Conservation (phyloP, 2,888 invertebrate species). For the Archaeoteleia sp. region DNA sequence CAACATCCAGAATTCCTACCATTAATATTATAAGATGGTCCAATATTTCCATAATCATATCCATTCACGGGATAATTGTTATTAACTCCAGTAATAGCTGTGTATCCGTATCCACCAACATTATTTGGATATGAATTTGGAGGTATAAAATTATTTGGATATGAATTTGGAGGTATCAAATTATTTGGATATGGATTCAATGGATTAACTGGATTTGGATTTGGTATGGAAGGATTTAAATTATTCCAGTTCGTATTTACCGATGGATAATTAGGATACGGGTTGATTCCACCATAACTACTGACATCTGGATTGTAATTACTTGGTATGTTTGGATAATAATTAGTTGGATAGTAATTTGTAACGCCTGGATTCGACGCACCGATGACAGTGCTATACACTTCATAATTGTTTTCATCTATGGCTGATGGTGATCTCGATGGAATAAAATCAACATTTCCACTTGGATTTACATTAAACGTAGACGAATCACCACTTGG, state of each 20-base stretch:
- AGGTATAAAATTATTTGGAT: slow-evolving; percentile 4
- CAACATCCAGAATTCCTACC: slow-evolving; percentile 59
- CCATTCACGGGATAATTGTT: too few species aligned
- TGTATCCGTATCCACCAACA: slow-evolving; percentile 13
- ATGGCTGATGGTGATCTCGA: too few species aligned
- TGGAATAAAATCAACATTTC: slow-evolving; percentile 10
- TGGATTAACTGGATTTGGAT: not conserved
- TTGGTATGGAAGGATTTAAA: not conserved
- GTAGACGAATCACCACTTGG: too few species aligned
- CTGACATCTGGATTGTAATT: slow-evolving; percentile 21
- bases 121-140: slow-evolving; percentile 15
- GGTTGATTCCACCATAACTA: too few species aligned
- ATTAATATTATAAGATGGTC: too few species aligned
- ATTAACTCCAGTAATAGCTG: slow-evolving; percentile 11
- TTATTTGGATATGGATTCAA: not conserved
- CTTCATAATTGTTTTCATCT: slow-evolving; percentile 15
- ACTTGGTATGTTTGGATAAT: too few species aligned
- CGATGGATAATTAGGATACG: not conserved
- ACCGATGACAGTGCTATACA: slow-evolving; percentile 18
- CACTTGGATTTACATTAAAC: not conserved
- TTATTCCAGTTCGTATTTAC: not conserved
- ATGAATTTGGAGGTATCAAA: not conserved
- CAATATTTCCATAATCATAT: slow-evolving; percentile 2
- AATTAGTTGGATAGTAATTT: too few species aligned
- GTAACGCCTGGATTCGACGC: slow-evolving; percentile 21